These are phyloP conservation scores for Idaea aversata DNA, from an alignment of 2,888 invertebrate genomes.

Conservation along the genomic window DNA sequence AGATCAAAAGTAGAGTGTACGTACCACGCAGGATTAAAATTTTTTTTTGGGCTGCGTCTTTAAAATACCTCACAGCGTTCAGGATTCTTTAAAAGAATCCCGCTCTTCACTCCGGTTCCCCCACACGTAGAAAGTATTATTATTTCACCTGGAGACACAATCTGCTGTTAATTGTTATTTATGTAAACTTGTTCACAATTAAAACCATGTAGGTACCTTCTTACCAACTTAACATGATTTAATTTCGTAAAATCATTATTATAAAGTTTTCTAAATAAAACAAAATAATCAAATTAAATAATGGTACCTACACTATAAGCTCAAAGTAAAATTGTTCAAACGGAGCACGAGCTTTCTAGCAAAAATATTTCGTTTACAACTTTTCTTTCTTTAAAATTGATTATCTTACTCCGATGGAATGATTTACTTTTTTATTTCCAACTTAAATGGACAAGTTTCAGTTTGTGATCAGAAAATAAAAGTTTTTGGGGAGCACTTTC, in stretches of 20 bases:
- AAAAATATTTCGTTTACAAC: conserved; percentile 57
- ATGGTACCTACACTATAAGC: conserved; percentile 4
- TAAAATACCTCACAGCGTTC: too few species aligned
- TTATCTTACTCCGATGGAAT: conserved; percentile 62
- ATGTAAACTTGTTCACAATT: too few species aligned
- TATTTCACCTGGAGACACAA: too few species aligned
- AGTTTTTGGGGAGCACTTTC: conserved; percentile 61
- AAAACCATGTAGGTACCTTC: too few species aligned
- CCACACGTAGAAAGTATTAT: too few species aligned
- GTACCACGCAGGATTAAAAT: too few species aligned
- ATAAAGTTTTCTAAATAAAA: not conserved
- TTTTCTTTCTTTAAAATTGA: conserved; percentile 70
- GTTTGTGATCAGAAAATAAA: conserved; percentile 68
- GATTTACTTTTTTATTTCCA: conserved; percentile 65
- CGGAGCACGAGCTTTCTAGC: conserved; percentile 44
- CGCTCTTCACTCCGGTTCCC: too few species aligned
- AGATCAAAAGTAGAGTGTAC: too few species aligned
- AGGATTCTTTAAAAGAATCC: too few species aligned
- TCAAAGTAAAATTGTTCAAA: conserved; percentile 30
- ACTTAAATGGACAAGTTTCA: conserved; percentile 74
- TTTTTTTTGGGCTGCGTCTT: too few species aligned
- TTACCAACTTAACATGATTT: not conserved
- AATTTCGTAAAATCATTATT: not conserved
- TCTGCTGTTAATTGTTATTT: too few species aligned
- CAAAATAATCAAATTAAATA: conserved; percentile 2